Evolutionary conservation across 1,140 invertebrate species (phyloP).

Genomic region (Helicoverpa armigera): DNA sequence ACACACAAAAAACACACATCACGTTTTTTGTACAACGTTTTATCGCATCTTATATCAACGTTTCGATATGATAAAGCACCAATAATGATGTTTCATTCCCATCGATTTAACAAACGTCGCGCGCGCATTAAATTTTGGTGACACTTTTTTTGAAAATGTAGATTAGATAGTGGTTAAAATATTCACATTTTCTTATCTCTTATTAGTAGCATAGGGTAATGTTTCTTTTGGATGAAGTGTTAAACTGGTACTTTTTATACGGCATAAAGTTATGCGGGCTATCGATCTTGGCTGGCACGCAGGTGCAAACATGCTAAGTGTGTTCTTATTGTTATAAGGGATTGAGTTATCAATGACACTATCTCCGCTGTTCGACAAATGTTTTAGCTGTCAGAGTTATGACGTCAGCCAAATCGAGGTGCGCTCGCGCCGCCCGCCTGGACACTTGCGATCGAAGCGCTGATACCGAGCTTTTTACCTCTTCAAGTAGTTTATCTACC

Average conservation of each 20-base stretch:
- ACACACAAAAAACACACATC: constrained; percentile 78
- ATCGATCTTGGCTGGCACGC: constrained; percentile 73
- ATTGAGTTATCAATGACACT: constrained; percentile 85
- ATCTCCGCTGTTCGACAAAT: constrained; percentile 85
- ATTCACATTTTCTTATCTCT: constrained; percentile 51
- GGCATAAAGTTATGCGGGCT: constrained; percentile 70
- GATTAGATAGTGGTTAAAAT: constrained; percentile 51
- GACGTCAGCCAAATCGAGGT: constrained; percentile 83
- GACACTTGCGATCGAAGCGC: constrained; percentile 66
- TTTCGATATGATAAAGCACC: constrained; percentile 81
- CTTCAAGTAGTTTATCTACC: constrained; percentile 63
- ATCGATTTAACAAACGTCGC: constrained; percentile 76
- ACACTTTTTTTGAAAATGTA: constrained; percentile 68
- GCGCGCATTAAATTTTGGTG: constrained; percentile 69
- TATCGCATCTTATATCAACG: constrained; percentile 81
- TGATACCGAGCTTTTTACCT: constrained; percentile 70
- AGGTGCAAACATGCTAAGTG: constrained; percentile 87
- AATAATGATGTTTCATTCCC: constrained; percentile 85
- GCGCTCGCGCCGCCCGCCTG: constrained; percentile 59
- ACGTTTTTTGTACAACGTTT: constrained; percentile 74
- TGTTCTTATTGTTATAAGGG: constrained; percentile 85
- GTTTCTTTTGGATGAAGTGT: constrained; percentile 50
- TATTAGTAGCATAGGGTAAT: constrained; percentile 47
- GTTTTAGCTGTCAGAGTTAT: constrained; percentile 84
- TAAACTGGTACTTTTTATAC: constrained; percentile 60